Evolutionary conservation across 1,140 invertebrate species (phyloP), one percentile per base, ranked within the genome.

Genomic region (Drosophila chauvacae): DNA sequence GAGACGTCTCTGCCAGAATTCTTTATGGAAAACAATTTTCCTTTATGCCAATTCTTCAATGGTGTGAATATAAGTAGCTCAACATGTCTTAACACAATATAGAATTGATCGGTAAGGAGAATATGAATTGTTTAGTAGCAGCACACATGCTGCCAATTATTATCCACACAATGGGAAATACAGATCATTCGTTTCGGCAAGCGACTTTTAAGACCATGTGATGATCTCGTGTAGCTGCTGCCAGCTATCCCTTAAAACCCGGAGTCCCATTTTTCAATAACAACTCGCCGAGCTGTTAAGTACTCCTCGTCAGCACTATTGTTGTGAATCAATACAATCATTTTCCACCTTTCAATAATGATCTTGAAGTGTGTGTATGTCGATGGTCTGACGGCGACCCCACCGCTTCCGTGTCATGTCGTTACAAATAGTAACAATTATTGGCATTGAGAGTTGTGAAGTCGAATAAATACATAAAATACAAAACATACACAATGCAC

Each of bases 371-470:
- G 76, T 70, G 64, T 66, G 37, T 77, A 63, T 69, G 57, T 64
- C 55, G 33, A 63, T 35, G 55, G 65, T n/a, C 20, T 44, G 57
- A 26, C 48, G 42, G n/a, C 55, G 74, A 57, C 56, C 70, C 45
- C 23, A 75, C 58, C 79, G 68, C 51, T 68, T 80, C 53, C 72
- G 62, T 77, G 81, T 70, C 70, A 71, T 81, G 77, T 85, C 53
- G 85, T 66, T 87, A 88, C 84, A 87, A 88, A 88, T 90, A 64
- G 77, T 84, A 90, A 88, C 81, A 88, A 90, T 88, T 85, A 88
- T 70, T 56, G 65, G 65, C 62, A 76, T 58, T 85, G 80, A 78
- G 84, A 88, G 81, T 68, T 63, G 51, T 63, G 51, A 81, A 85
- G 81, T 88, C 77, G 81, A 85, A 58, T 69, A 72, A 77, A 77